A percentile compares a stretch with the other conserved stretches of the same genome.
Conservation (phyloP, 2,888 invertebrate genomes). For the Glyphotaelius pellucidus region DNA sequence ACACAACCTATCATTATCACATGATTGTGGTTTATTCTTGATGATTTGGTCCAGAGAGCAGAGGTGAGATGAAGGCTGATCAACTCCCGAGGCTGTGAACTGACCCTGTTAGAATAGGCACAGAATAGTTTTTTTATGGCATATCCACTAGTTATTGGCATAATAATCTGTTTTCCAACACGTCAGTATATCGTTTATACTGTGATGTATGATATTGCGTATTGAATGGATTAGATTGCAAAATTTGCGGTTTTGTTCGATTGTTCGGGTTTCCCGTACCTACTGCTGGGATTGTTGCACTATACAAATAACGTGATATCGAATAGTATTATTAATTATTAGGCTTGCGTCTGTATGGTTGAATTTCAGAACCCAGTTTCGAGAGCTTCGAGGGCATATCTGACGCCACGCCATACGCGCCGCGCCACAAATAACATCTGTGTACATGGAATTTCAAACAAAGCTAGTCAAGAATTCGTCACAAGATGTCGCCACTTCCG, state of each 20-base stretch:
- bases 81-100: not conserved
- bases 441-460: no score
- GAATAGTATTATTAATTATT: no score
- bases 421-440: no score
- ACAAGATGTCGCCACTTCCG: no score
- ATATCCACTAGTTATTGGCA: not conserved
- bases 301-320: no score
- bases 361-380: no score
- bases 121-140: not conserved
- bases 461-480: no score
- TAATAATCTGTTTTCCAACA: not conserved
- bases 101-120: conserved; percentile 4
- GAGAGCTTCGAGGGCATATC: no score
- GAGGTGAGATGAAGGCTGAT: not conserved
- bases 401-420: no score
- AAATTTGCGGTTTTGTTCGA: not conserved
- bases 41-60: not conserved
- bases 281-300: not conserved
- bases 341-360: no score
- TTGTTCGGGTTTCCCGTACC: not conserved
- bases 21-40: not conserved
- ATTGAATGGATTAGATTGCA: not conserved
- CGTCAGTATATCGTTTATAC: not conserved
- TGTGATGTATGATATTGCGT: not conserved
- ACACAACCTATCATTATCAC: not conserved